Conservation (phyloP, 2,888 invertebrate genomes). For the Lochmaea crataegi region DNA sequence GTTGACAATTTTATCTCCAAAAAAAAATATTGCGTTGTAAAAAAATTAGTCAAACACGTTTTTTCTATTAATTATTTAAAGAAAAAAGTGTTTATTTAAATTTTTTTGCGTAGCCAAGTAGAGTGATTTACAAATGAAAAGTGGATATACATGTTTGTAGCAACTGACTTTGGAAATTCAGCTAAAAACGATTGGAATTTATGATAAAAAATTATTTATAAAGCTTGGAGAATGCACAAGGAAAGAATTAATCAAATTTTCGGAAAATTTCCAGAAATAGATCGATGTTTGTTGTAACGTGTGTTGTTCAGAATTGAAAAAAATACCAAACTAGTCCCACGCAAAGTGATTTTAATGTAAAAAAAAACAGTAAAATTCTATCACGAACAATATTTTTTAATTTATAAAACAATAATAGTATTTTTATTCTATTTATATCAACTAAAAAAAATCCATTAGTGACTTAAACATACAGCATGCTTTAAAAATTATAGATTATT, state of each 20-base stretch:
- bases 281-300: neutral
- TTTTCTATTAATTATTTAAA: neutral
- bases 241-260: neutral
- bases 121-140: neutral
- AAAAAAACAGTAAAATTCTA: too few relatives aligned
- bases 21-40: slow-evolving; percentile 1
- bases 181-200: neutral
- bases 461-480: too few relatives aligned
- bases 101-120: neutral
- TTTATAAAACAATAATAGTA: too few relatives aligned
- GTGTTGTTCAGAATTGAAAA: too few relatives aligned
- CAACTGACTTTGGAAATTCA: neutral
- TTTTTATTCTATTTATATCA: too few relatives aligned
- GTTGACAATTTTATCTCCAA: neutral
- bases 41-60: neutral
- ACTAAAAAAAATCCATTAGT: too few relatives aligned
- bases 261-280: neutral
- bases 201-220: neutral
- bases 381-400: too few relatives aligned
- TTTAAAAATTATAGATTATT: too few relatives aligned
- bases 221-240: neutral
- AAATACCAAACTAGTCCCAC: too few relatives aligned
- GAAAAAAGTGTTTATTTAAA: neutral
- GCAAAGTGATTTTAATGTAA: too few relatives aligned
- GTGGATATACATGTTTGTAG: neutral